Base-by-base conservation (phyloP, 2,888 invertebrate species). In the Scrobipalpa costella region DNA sequence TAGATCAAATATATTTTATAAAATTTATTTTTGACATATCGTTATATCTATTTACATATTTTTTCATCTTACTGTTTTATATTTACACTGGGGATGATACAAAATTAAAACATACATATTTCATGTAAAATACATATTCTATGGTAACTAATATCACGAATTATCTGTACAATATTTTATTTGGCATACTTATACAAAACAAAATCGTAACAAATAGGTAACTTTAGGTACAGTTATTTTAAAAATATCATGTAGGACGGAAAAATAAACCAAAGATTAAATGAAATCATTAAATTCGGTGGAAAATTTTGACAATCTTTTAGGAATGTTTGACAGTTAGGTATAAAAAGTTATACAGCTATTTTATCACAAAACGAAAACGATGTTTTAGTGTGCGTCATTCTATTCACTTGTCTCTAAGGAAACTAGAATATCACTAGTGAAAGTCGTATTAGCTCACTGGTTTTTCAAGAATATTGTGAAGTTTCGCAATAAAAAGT, bases 111-210 rank as follows among this genome's bases (percentile, higher is more conserved):
- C 71, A 72, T 75, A 75, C 65, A 75, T 44, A 64, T 68, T 63
- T 62, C 63, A 64, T 67, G 58, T 65, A 63, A 33, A 62, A 63
- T 63, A 61, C 64, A 72, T 69, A 76, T 77, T 78, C 80, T 87
- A 88, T 81, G 89, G 89, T 90, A 90, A 90, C 90, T 89, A 85
- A 85, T 90, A 90, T 90, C 90, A 90, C 90, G 79, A 83, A 83
- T 82, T 69, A 71, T 76, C 71, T 72, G 63, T 65, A 65, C 63
- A 63, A 36, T 34, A 49, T 50, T 50, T 19, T 58, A 58, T 44
- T 34, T 52, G 61, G 52, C 40, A 49, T 27, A 27, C 27, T 19
- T 44, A 44, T 52, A 52, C 19, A 52, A 52, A 21, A 52, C 52
- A 55, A 58, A 63, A 64, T 8, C 33, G 55, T 62, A 64, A 59